Percentiles rank a stretch among this genome's conserved stretches.
Evolutionary conservation across 2,113 vertebrate genomes (phyloP).

Genomic region (Hippocampus zosterae): DNA sequence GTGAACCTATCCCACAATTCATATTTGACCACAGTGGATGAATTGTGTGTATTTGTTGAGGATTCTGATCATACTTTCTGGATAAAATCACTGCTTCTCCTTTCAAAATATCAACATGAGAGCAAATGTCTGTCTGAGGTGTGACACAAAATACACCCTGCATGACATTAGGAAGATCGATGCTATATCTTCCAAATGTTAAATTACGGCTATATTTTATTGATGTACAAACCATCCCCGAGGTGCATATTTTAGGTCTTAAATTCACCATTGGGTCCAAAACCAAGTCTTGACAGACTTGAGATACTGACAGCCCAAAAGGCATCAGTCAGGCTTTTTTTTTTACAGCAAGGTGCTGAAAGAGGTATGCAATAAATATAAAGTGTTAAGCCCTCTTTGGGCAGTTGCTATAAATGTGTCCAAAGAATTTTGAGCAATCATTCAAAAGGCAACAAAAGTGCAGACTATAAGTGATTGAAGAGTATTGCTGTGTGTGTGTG

Average conservation of each 20-base stretch:
- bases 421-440: not conserved
- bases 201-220: not conserved
- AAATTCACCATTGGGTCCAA: not conserved
- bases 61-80: not conserved
- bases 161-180: not conserved
- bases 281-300: not conserved
- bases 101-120: not conserved
- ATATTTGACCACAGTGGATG: not conserved
- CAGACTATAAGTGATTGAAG: not conserved
- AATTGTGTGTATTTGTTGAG: not conserved
- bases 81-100: not conserved
- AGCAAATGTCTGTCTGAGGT: not conserved
- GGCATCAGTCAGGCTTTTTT: not conserved
- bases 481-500: not conserved
- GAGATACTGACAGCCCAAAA: not conserved
- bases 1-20: not conserved
- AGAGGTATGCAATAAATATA: not conserved
- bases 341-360: not conserved
- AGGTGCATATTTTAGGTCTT: not conserved
- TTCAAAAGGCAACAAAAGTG: not conserved
- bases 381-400: not conserved
- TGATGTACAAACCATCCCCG: not conserved
- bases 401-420: not conserved
- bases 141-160: not conserved
- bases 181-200: constrained; percentile 7